Percentiles rank a stretch among this genome's conserved stretches.
Conservation (phyloP, 1,140 invertebrate genomes). For the Heterodera carotae region DNA sequence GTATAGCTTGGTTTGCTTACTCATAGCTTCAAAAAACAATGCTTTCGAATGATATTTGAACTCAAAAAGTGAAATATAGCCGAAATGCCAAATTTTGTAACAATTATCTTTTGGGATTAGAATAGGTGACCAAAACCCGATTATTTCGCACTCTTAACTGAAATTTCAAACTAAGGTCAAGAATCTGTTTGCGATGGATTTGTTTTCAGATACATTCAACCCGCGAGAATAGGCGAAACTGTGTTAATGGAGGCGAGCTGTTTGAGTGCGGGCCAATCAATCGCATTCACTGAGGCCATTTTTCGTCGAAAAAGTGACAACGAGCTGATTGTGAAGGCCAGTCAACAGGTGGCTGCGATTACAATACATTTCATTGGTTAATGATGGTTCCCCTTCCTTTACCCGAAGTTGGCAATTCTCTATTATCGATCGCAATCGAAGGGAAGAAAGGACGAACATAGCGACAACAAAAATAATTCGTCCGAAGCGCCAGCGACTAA, state of each 20-base stretch:
- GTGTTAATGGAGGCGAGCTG: conserved; percentile 35
- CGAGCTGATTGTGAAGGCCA: conserved; percentile 22
- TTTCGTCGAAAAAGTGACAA: conserved; percentile 23
- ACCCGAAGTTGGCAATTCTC: not conserved
- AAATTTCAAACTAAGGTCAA: not conserved
- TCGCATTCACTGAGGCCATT: conserved; percentile 38
- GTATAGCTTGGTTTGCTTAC: no score
- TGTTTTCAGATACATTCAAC: conserved; percentile 40
- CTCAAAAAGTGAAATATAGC: no score
- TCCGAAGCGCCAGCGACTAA: not conserved
- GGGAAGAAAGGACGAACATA: not conserved
- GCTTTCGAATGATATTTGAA: no score
- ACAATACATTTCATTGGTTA: not conserved
- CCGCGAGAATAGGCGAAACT: conserved; percentile 37
- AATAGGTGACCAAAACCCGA: not conserved
- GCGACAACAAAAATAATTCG: not conserved
- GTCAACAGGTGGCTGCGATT: conserved; percentile 6
- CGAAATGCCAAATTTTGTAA: no score
- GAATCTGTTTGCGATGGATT: not conserved
- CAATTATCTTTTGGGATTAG: no score
- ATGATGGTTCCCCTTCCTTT: not conserved
- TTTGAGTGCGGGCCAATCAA: conserved; percentile 35
- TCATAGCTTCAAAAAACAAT: no score
- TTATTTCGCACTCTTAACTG: not conserved
- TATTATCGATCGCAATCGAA: not conserved